Conservation (phyloP, 1,140 invertebrate genomes). For the Drosophila simulans region DNA sequence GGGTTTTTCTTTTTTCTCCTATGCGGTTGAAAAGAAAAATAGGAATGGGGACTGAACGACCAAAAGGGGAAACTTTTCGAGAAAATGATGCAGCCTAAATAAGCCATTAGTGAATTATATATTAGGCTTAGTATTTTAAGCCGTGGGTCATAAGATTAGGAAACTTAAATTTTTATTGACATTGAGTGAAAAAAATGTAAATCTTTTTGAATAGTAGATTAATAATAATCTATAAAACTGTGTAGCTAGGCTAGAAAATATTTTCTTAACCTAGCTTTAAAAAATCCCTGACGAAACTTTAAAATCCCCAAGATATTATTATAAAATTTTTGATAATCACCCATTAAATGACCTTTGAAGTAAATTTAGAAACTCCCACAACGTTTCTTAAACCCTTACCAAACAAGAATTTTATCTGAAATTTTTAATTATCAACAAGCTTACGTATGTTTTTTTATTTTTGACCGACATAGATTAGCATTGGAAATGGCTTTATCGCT, state of each 20-base stretch:
- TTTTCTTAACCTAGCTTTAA: not conserved
- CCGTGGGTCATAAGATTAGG: not conserved
- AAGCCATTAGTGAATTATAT: slow-evolving; percentile 19
- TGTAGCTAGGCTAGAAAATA: no score
- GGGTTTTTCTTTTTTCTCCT: slow-evolving; percentile 13
- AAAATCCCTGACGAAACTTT: not conserved
- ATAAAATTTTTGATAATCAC: not conserved
- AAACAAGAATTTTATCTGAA: slow-evolving; percentile 29
- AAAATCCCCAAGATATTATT: not conserved
- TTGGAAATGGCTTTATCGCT: slow-evolving; percentile 51
- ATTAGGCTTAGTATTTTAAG: not conserved
- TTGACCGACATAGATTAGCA: slow-evolving; percentile 69
- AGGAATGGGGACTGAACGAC: slow-evolving; percentile 2
- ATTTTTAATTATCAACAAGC: slow-evolving; percentile 37
- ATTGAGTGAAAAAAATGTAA: not conserved
- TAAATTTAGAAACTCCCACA: slow-evolving; percentile 13
- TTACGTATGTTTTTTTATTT: slow-evolving; percentile 41
- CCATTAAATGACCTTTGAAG: slow-evolving; percentile 22
- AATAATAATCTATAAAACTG: not conserved
- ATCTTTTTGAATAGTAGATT: no score
- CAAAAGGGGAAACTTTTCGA: slow-evolving; percentile 1
- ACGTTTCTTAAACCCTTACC: slow-evolving; percentile 7
- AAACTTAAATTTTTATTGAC: not conserved
- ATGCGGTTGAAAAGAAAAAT: slow-evolving; percentile 2
- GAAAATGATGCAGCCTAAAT: slow-evolving; percentile 6